A percentile compares a stretch with the other conserved stretches of the same genome.
phyloP scores from a whole-genome alignment of 2,888 invertebrate species.

The Erpobdella octoculata region DNA sequence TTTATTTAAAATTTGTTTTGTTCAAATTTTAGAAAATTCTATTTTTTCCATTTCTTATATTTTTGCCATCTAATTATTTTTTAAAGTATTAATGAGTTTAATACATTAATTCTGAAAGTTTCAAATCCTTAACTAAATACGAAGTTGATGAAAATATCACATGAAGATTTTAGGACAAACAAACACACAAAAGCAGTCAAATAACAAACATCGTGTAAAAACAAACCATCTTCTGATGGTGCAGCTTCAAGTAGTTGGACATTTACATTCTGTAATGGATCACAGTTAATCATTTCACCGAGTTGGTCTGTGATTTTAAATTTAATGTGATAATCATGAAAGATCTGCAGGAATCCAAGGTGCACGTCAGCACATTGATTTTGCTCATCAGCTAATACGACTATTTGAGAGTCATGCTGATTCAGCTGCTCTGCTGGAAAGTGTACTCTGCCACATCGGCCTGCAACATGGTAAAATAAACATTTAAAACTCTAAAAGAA shows the following conservation, averaged over 20 bases:
- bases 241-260: conserved; percentile 39
- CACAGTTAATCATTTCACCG: conserved; percentile 42
- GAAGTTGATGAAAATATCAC: too few species aligned
- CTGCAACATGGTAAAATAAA: background rate
- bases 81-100: too few species aligned
- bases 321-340: conserved; percentile 47
- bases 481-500: background rate
- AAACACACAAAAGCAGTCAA: too few species aligned
- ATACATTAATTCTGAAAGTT: too few species aligned
- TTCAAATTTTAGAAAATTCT: too few species aligned
- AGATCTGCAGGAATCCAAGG: conserved; percentile 48
- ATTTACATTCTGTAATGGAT: conserved; percentile 45
- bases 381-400: conserved; percentile 40
- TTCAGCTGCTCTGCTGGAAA: conserved; percentile 41
- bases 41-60: too few species aligned
- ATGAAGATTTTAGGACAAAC: too few species aligned
- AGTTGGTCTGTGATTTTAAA: conserved; percentile 43
- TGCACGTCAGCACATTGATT: conserved; percentile 44
- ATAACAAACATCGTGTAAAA: too few species aligned
- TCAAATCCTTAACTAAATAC: too few species aligned
- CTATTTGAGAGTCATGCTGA: conserved; percentile 46
- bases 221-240: conserved; percentile 45
- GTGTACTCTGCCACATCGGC: conserved; percentile 35
- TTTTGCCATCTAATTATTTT: too few species aligned
- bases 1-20: too few species aligned